Evolutionary conservation across 2,888 invertebrate species (phyloP), one percentile per base, ranked within the genome.

Genomic region (Slavum lentiscoides): DNA sequence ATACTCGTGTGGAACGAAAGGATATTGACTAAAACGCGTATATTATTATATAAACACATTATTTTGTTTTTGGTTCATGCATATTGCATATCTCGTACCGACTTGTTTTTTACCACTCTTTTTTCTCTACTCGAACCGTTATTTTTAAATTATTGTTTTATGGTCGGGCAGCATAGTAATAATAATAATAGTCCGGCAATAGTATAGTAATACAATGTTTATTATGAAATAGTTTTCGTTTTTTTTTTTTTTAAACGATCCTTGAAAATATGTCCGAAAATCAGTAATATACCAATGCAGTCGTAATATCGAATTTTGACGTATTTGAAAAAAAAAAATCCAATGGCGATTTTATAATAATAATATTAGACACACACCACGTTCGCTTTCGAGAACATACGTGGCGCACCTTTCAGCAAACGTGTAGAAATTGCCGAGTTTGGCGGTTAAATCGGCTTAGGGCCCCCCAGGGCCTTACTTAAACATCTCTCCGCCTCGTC

Each of bases 1-100:
- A 43, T 77, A 70, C 77, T 39, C 69, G 77, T 9, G 23, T 58
- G 58, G 39, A 30, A 76, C 70, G 62, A 62, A 62, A 30, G 62
- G 17, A 77, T 77, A 77, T 80, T 67, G 61, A 74, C 61, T 73
- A 68, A 74, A 74, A 74, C 59, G 53, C 74, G 53, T 81, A 74
- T 74, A 67, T 81, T 49, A 49, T 13, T 49, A 49, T 49, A 74
- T 74, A 68, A 74, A 81, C 74, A 81, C 61, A 82, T 68, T 61
- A 82, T 72, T 77, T 82, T 82, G 72, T 83, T 82, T 84, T 82
- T 81, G 82, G 74, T 76, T 83, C 83, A 83, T 81, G 74, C 70
- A 82, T 77, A 82, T 82, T 83, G 66, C 70, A 83, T 77, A 70
- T 61, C 77, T 70, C 21, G 77, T 77, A 23, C 19, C 11, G 53